Evolutionary conservation across 2,113 vertebrate species (phyloP).

Genomic region (Mandrillus leucophaeus): DNA sequence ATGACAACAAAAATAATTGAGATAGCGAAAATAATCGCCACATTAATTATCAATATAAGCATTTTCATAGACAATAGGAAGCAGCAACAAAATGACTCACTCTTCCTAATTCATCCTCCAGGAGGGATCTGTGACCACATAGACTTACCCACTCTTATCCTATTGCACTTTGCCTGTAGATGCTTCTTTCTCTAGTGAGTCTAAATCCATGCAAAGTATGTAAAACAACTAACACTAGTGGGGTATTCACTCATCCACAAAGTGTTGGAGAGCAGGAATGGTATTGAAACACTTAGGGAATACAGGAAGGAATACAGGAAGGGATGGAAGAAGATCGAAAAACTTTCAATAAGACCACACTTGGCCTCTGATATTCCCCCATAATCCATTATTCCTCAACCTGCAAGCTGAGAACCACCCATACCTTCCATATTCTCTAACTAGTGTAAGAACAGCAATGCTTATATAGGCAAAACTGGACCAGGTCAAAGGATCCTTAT

Average conservation of each 20-base stretch:
- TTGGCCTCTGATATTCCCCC: neutral
- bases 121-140: neutral
- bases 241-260: neutral
- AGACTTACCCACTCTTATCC: neutral
- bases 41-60: neutral
- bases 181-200: neutral
- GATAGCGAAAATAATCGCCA: neutral
- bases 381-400: neutral
- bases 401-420: neutral
- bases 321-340: neutral
- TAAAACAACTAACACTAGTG: neutral
- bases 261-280: neutral
- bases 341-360: neutral
- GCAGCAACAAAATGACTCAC: neutral
- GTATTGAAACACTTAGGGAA: neutral
- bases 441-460: neutral
- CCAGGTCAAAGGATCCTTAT: neutral
- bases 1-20: neutral
- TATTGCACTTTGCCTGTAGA: neutral
- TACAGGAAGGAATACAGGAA: neutral
- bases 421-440: neutral
- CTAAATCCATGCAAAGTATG: neutral
- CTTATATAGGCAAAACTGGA: neutral
- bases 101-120: neutral
- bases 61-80: neutral